Percentiles rank a stretch among this genome's conserved stretches.
These are phyloP conservation scores for Murina feae DNA, from an alignment of 2,113 vertebrate genomes.

Conservation along the genomic window DNA sequence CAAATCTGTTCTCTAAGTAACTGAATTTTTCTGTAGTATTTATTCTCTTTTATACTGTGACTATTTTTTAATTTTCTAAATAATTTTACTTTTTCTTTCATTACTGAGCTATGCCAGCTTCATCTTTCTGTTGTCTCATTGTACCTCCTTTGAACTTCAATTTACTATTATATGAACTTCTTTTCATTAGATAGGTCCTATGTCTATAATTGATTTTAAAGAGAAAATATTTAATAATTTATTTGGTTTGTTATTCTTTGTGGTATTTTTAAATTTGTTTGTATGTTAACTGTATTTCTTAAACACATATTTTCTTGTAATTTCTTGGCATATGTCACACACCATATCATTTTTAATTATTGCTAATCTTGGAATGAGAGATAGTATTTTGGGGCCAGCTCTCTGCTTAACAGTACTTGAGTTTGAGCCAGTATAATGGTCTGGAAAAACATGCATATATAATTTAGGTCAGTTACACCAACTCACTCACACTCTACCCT, in stretches of 20 bases:
- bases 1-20: background rate
- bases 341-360: background rate
- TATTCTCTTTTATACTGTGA: background rate
- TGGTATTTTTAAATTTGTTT: background rate
- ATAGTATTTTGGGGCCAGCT: background rate
- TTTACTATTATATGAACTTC: background rate
- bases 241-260: background rate
- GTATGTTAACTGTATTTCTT: background rate
- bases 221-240: background rate
- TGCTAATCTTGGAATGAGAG: background rate
- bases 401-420: background rate
- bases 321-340: background rate
- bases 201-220: background rate
- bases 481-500: background rate
- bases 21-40: background rate
- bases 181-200: background rate
- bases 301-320: background rate
- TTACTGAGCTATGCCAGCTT: background rate
- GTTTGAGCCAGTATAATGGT: background rate
- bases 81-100: background rate
- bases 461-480: background rate
- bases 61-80: background rate
- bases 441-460: background rate
- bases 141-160: background rate
- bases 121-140: background rate